A percentile compares a stretch with the other conserved stretches of the same genome.
phyloP scores from a whole-genome alignment of 1,140 invertebrate species.

The Chlorops oryzae region DNA sequence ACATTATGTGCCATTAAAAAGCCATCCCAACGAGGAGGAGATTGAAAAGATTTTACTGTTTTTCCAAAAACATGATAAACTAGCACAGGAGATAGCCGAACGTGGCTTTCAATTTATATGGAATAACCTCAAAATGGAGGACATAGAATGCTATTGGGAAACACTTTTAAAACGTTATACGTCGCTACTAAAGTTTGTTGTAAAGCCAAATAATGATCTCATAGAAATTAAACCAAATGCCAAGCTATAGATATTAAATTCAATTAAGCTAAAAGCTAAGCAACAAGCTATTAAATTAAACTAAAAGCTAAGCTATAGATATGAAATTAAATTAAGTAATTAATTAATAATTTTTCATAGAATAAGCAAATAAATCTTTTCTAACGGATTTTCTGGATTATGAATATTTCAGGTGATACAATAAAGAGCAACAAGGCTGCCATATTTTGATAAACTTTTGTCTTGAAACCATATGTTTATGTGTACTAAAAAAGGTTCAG shows the following conservation, averaged over 20 bases:
- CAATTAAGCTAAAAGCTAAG: too few relatives aligned
- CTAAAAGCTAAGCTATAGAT: too few relatives aligned
- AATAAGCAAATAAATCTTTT: too few relatives aligned
- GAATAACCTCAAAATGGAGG: slow-evolving; percentile 75
- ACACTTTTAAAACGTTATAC: slow-evolving; percentile 71
- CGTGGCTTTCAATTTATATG: slow-evolving; percentile 75
- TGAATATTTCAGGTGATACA: too few relatives aligned
- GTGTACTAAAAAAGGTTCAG: too few relatives aligned
- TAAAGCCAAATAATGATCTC: slow-evolving; percentile 54
- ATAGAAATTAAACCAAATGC: slow-evolving; percentile 29
- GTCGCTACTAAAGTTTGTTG: slow-evolving; percentile 68
- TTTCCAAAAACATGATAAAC: slow-evolving; percentile 67
- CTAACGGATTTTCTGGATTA: too few relatives aligned
- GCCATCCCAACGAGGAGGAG: slow-evolving; percentile 60
- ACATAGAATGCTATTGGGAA: slow-evolving; percentile 84
- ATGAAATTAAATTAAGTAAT: too few relatives aligned
- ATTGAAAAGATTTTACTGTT: slow-evolving; percentile 69
- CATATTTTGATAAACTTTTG: too few relatives aligned
- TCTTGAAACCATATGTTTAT: too few relatives aligned
- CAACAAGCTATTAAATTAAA: too few relatives aligned
- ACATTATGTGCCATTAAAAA: slow-evolving; percentile 87
- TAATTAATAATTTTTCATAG: too few relatives aligned
- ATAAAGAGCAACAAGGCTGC: too few relatives aligned
- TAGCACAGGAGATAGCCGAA: slow-evolving; percentile 75
- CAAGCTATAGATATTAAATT: not conserved